Evolutionary conservation across 64 coral and sea anemone species (phyloP).

Genomic region (Pocillopora damicornis): DNA sequence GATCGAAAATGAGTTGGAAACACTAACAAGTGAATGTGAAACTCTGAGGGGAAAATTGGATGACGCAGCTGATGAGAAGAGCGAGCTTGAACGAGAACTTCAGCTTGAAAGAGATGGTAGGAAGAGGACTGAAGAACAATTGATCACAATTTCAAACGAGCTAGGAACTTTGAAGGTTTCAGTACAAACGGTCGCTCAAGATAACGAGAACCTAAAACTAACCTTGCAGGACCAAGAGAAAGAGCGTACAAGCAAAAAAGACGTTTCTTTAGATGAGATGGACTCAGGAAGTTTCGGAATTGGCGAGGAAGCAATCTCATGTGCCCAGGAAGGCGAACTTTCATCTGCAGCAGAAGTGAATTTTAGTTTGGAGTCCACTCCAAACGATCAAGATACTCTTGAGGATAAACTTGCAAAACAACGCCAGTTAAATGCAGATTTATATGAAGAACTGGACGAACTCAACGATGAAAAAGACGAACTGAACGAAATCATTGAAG

Average conservation of each 20-base stretch:
- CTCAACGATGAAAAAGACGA: slow-evolving; percentile 37
- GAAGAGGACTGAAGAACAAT: background rate
- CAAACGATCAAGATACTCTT: slow-evolving; percentile 1
- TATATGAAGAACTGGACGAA: slow-evolving; percentile 40
- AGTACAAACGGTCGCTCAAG: slow-evolving; percentile 34
- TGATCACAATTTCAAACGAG: slow-evolving; percentile 24
- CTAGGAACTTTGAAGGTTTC: background rate
- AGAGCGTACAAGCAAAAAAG: background rate
- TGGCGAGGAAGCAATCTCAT: slow-evolving; percentile 2
- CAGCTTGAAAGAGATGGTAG: slow-evolving; percentile 49
- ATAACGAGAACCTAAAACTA: background rate
- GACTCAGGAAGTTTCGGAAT: background rate
- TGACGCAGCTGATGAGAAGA: slow-evolving; percentile 11
- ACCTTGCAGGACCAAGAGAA: slow-evolving; percentile 14
- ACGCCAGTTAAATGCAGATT: slow-evolving; percentile 2
- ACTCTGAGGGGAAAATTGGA: slow-evolving; percentile 52
- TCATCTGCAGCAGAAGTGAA: slow-evolving; percentile 13
- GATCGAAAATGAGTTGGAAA: slow-evolving; percentile 46
- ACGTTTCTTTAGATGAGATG: background rate
- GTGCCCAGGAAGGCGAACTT: slow-evolving; percentile 5
- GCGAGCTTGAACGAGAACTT: slow-evolving; percentile 36
- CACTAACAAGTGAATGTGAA: slow-evolving; percentile 44
- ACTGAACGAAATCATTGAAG: slow-evolving; percentile 38
- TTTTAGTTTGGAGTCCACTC: background rate
- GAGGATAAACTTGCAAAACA: slow-evolving; percentile 2